These are phyloP conservation scores for Gadus chalcogrammus DNA, from an alignment of 2,113 vertebrate genomes.

Conservation along the genomic window DNA sequence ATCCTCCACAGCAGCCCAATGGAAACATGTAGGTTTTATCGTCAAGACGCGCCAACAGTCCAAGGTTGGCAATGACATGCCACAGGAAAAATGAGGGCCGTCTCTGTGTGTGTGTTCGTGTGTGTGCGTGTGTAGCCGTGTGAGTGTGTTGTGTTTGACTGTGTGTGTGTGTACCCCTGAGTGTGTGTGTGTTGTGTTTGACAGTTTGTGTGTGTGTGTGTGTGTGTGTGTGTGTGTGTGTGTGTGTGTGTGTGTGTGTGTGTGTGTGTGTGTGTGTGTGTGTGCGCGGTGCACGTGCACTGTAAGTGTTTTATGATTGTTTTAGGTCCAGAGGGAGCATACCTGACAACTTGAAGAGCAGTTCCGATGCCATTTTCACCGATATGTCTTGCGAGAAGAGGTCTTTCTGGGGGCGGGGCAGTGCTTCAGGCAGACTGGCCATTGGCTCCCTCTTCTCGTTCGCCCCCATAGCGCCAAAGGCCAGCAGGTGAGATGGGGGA, in stretches of 20 bases:
- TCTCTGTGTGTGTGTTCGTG: not conserved
- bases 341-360: slow-evolving; percentile 98
- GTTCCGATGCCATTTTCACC: slow-evolving; percentile 98
- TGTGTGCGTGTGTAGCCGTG: not conserved
- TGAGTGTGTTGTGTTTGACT: not conserved
- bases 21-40: slow-evolving; percentile 56
- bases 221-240: not conserved
- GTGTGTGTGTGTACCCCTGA: not conserved
- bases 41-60: slow-evolving; percentile 32
- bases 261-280: not conserved
- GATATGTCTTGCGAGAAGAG: slow-evolving; percentile 99
- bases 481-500: slow-evolving; percentile 77
- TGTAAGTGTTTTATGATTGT: not conserved
- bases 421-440: slow-evolving; percentile 81
- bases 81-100: not conserved
- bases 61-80: slow-evolving; percentile 39
- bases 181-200: not conserved
- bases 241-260: not conserved
- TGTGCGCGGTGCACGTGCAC: not conserved
- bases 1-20: slow-evolving; percentile 44
- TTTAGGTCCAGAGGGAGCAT: slow-evolving; percentile 31
- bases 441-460: slow-evolving; percentile 84
- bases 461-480: slow-evolving; percentile 91
- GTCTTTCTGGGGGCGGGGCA: slow-evolving; percentile 86
- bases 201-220: not conserved